Conservation (phyloP, 2,797 vertebrate genomes). For the Hydrocynus forskahlii region DNA sequence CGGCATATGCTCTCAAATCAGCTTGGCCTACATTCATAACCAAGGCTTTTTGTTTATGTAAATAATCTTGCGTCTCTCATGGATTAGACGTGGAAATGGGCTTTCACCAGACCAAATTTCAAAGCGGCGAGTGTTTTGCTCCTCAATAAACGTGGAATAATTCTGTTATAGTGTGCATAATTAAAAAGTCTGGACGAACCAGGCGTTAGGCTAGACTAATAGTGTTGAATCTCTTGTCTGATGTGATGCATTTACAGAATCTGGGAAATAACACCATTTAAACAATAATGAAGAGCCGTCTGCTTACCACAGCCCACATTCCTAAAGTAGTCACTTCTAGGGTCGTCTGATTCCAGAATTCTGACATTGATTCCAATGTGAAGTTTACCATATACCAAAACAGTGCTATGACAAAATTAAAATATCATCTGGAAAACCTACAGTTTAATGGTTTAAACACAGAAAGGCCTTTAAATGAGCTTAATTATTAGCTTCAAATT, state of each 20-base stretch:
- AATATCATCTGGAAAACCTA: too few relatives aligned
- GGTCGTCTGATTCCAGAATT: neutral
- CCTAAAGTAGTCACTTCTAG: neutral
- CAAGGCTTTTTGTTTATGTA: constrained; percentile 63
- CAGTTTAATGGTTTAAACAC: too few relatives aligned
- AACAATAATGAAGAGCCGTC: neutral
- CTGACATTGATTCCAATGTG: neutral
- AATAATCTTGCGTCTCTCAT: constrained; percentile 68
- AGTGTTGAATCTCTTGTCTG: constrained; percentile 21
- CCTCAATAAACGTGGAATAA: constrained; percentile 31
- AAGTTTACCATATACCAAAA: too few relatives aligned
- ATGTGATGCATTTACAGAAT: constrained; percentile 9
- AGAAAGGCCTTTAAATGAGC: too few relatives aligned
- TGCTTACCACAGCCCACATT: constrained; percentile 2
- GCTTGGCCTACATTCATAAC: constrained; percentile 67
- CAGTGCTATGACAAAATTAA: too few relatives aligned
- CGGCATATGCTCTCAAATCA: constrained; percentile 55
- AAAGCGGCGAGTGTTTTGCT: neutral
- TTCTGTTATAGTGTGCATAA: constrained; percentile 44
- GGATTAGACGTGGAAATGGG: constrained; percentile 63
- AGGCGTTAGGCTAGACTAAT: constrained; percentile 16
- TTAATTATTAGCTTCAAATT: too few relatives aligned
- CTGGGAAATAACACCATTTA: neutral
- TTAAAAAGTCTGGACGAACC: constrained; percentile 40
- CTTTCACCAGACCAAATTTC: constrained; percentile 60